Conservation (phyloP, 2,797 vertebrate genomes). For the Gymnothorax javanicus region DNA sequence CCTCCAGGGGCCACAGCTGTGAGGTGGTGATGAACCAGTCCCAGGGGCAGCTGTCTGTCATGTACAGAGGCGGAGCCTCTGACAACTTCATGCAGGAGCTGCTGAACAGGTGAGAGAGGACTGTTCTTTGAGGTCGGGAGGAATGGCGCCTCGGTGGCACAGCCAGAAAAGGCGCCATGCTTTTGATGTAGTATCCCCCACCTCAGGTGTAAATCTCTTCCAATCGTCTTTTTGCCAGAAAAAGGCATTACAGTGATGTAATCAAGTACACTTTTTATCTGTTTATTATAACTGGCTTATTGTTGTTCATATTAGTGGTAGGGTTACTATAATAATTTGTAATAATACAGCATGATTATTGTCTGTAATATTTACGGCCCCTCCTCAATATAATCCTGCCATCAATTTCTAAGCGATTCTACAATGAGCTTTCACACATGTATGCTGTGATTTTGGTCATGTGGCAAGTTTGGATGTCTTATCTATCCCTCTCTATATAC, state of each 20-base stretch:
- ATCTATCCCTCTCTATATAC: not conserved
- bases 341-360: too few relatives aligned
- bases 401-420: not conserved
- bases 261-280: too few relatives aligned
- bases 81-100: constrained; percentile 98
- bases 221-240: too few relatives aligned
- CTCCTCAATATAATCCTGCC: not conserved
- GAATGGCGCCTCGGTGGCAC: not conserved
- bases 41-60: constrained; percentile 83
- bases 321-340: too few relatives aligned
- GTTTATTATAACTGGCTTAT: too few relatives aligned
- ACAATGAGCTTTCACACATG: not conserved
- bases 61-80: constrained; percentile 86
- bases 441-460: not conserved
- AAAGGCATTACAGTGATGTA: too few relatives aligned
- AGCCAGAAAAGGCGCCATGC: not conserved
- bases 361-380: not conserved
- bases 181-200: too few relatives aligned
- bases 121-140: not conserved
- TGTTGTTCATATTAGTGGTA: too few relatives aligned
- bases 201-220: too few relatives aligned
- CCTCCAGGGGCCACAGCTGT: constrained; percentile 70
- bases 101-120: constrained; percentile 83
- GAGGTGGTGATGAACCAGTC: constrained; percentile 79
- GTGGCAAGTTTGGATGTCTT: constrained; percentile 83